phyloP scores from a whole-genome alignment of 2,113 vertebrate species.

The Amblyopsis rosae region DNA sequence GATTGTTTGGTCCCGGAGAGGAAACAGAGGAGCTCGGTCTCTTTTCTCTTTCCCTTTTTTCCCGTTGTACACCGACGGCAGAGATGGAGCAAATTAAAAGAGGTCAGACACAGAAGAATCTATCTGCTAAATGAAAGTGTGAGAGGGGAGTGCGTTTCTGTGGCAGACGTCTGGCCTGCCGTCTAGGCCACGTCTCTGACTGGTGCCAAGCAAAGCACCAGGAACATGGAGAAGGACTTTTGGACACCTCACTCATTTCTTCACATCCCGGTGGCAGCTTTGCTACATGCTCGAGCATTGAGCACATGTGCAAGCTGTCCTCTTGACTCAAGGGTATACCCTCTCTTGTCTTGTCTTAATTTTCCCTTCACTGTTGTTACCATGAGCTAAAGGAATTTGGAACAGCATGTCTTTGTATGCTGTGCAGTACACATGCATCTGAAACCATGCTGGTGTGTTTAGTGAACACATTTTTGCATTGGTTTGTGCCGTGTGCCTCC shows the following conservation, averaged over 20 bases:
- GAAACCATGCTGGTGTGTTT: background rate
- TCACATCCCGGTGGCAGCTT: conserved; percentile 56
- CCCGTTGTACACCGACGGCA: conserved; percentile 49
- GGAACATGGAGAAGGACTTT: background rate
- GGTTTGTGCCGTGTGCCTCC: background rate
- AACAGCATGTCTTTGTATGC: background rate
- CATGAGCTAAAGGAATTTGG: background rate
- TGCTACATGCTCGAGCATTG: conserved; percentile 54
- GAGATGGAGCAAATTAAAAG: conserved; percentile 74
- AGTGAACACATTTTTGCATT: background rate
- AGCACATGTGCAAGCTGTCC: conserved; percentile 57
- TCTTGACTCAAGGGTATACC: conserved; percentile 56
- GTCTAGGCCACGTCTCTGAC: conserved; percentile 57
- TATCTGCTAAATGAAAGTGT: conserved; percentile 72
- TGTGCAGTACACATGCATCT: background rate
- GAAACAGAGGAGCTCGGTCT: conserved; percentile 55
- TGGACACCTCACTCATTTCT: conserved; percentile 28
- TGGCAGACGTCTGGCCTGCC: conserved; percentile 61
- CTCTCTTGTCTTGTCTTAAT: conserved; percentile 42
- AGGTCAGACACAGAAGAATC: conserved; percentile 75
- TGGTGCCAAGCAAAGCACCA: conserved; percentile 40
- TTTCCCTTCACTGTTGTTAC: conserved; percentile 33
- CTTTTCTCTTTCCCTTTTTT: conserved; percentile 19
- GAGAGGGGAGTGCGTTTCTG: conserved; percentile 21
- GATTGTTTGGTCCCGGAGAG: conserved; percentile 82